Conservation (phyloP, 2,113 vertebrate genomes). For the Lasiurus borealis region DNA sequence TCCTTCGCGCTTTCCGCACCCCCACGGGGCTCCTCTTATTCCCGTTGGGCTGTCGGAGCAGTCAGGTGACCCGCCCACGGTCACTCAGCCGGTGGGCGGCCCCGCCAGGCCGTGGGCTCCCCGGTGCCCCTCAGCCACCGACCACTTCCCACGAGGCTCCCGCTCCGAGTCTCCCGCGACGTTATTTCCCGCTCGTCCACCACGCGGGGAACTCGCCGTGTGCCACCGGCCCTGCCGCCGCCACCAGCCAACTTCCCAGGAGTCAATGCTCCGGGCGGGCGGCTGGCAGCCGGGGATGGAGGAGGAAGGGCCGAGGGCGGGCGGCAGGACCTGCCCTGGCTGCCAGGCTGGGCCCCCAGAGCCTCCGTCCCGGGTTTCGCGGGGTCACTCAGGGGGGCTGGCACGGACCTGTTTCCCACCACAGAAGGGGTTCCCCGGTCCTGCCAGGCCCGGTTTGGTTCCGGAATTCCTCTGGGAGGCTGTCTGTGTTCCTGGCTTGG, state of each 20-base stretch:
- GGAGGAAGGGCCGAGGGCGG: background rate
- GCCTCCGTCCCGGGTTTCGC: background rate
- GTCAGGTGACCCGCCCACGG: background rate
- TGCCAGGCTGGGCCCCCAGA: background rate
- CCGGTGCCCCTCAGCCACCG: background rate
- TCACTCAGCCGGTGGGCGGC: rapidly evolving
- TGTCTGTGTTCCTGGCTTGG: background rate
- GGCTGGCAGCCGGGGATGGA: background rate
- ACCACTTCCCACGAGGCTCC: background rate
- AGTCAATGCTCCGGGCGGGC: background rate
- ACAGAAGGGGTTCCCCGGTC: background rate
- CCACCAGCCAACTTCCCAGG: conserved; percentile 47
- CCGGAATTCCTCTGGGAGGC: background rate
- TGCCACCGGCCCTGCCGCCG: conserved; percentile 58
- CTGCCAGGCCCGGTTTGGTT: background rate
- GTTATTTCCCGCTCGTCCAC: conserved; percentile 59
- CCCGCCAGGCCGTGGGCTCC: background rate
- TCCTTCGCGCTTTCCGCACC: background rate
- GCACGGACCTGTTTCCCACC: rapidly evolving
- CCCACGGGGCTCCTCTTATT: background rate
- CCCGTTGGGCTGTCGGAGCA: background rate
- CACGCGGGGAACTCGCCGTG: conserved; percentile 44
- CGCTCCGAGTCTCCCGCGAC: conserved; percentile 61
- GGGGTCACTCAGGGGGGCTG: background rate
- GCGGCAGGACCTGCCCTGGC: background rate